Percentiles rank a stretch among this genome's conserved stretches.
These are phyloP conservation scores for Phalacrocorax brasilianus DNA, from an alignment of 2,113 vertebrate species.

Conservation along the genomic window DNA sequence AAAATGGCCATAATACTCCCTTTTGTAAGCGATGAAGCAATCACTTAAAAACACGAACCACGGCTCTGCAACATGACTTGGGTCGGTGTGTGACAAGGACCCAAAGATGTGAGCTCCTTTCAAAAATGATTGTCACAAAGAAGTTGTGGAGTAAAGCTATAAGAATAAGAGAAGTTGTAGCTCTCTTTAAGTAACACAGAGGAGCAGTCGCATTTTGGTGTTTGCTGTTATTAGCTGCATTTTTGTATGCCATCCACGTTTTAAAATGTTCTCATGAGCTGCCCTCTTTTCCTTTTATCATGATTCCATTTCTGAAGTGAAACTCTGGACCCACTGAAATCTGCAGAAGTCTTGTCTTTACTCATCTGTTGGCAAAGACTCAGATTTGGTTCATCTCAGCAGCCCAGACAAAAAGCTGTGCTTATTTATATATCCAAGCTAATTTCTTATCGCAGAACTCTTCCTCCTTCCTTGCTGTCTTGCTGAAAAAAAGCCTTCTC, in stretches of 20 bases:
- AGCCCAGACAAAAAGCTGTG: neutral
- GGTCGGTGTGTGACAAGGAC: neutral
- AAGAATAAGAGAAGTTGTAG: neutral
- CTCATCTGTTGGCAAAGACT: neutral
- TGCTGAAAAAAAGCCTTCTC: neutral
- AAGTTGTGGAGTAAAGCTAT: neutral
- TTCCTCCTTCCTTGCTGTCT: neutral
- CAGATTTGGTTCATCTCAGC: neutral
- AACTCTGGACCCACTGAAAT: neutral
- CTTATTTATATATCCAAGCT: neutral
- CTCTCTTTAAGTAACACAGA: neutral
- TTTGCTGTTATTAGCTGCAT: neutral
- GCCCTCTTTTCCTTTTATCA: neutral
- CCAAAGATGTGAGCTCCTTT: neutral
- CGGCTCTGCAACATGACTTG: neutral
- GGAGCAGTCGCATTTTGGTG: neutral
- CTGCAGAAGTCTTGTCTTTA: neutral
- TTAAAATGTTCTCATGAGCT: neutral
- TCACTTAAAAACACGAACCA: neutral
- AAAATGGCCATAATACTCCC: neutral
- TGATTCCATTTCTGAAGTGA: neutral
- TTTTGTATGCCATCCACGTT: neutral
- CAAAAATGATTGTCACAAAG: neutral
- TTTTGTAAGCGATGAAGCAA: neutral
- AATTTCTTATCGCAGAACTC: neutral